phyloP scores from a whole-genome alignment of 2,888 invertebrate genomes.

The Lagria hirta region DNA sequence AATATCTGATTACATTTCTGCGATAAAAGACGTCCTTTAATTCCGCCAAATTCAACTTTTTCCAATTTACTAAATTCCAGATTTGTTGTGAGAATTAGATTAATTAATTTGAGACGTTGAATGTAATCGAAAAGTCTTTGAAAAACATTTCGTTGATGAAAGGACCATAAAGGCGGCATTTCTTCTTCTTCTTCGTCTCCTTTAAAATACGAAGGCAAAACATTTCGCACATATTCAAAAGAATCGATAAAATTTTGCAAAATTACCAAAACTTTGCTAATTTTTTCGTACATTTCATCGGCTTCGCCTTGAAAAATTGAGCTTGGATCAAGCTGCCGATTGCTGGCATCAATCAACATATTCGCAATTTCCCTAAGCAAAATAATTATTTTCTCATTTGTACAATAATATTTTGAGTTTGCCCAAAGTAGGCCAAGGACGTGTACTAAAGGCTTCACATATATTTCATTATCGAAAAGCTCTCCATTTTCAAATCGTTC shows the following conservation, averaged over 20 bases:
- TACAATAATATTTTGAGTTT: conserved; percentile 61
- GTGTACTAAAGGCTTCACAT: conserved; percentile 73
- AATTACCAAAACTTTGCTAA: conserved; percentile 40
- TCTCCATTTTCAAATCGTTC: conserved; percentile 71
- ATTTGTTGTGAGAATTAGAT: conserved; percentile 72
- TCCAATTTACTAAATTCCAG: conserved; percentile 85
- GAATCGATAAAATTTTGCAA: conserved; percentile 44
- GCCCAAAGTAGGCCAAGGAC: conserved; percentile 83
- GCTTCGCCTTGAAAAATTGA: conserved; percentile 84
- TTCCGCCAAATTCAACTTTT: conserved; percentile 60
- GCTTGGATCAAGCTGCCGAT: conserved; percentile 72
- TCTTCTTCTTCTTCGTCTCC: conserved; percentile 51
- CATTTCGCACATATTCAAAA: conserved; percentile 57
- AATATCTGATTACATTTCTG: conserved; percentile 46
- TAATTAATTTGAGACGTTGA: conserved; percentile 64
- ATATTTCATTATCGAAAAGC: conserved; percentile 62
- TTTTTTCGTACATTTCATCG: conserved; percentile 47
- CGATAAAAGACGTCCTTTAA: conserved; percentile 48
- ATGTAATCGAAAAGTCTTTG: conserved; percentile 65
- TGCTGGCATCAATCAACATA: conserved; percentile 74
- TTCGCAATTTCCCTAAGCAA: conserved; percentile 80
- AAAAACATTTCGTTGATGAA: conserved; percentile 72
- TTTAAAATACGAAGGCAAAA: conserved; percentile 47
- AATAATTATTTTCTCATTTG: conserved; percentile 63
- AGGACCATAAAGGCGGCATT: conserved; percentile 71